Evolutionary conservation across 2,797 vertebrate genomes (phyloP).

Genomic region (Catharus ustulatus): DNA sequence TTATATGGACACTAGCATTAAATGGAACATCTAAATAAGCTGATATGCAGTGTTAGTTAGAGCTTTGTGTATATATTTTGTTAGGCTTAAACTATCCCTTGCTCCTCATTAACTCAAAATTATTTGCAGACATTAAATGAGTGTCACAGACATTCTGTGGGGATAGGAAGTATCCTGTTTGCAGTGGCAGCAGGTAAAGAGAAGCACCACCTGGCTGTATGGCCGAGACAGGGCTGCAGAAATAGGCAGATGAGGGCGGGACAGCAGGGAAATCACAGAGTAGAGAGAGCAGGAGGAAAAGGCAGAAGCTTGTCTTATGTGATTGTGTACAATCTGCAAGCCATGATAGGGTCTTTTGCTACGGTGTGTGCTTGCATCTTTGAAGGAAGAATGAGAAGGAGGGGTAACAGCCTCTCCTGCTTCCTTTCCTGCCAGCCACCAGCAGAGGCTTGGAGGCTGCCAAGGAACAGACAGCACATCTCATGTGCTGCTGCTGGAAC

Average conservation of each 20-base stretch:
- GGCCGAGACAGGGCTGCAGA: neutral
- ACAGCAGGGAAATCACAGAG: fast-evolving
- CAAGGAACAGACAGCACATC: neutral
- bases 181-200: neutral
- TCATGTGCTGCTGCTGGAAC: neutral
- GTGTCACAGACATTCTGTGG: neutral
- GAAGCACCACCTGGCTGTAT: neutral
- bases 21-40: neutral
- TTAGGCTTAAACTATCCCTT: neutral
- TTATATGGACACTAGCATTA: neutral
- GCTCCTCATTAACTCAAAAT: neutral
- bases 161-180: neutral
- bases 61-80: neutral
- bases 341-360: neutral
- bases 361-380: neutral
- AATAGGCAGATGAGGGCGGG: neutral
- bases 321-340: neutral
- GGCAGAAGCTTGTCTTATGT: neutral
- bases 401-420: neutral
- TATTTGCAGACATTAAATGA: neutral
- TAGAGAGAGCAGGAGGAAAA: neutral
- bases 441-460: neutral
- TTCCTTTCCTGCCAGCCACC: neutral
- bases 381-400: neutral
- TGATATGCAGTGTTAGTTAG: neutral